Conservation (phyloP, 2,113 vertebrate genomes). For the Ciconia maguari region DNA sequence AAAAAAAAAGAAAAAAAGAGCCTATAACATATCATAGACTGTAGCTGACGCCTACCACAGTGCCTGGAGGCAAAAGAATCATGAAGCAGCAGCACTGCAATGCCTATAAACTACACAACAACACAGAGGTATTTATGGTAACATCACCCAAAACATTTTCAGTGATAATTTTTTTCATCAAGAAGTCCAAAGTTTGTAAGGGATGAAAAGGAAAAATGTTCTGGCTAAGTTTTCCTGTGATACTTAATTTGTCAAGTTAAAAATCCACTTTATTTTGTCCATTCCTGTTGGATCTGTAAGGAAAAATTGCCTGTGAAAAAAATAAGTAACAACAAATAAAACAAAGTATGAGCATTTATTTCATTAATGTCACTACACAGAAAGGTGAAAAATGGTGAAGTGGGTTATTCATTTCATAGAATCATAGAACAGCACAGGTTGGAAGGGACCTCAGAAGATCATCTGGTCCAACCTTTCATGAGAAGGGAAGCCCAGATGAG, state of each 20-base stretch:
- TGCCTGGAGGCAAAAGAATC: neutral
- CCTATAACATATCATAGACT: neutral
- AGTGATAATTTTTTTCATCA: neutral
- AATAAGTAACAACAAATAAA: neutral
- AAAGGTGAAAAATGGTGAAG: neutral
- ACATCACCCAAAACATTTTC: neutral
- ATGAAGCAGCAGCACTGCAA: neutral
- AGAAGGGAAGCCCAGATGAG: neutral
- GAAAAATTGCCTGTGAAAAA: neutral
- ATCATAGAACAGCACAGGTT: neutral
- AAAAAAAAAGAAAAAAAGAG: accelerated
- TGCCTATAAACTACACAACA: neutral
- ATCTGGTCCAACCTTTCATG: neutral
- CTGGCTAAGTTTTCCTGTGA: neutral
- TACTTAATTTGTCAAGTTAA: neutral
- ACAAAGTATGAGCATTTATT: neutral
- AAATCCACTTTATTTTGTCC: neutral
- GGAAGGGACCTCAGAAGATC: neutral
- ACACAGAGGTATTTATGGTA: neutral
- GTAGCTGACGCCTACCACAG: neutral
- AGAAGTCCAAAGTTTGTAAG: neutral
- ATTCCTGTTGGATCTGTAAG: neutral
- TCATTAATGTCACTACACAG: neutral
- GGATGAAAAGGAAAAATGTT: neutral
- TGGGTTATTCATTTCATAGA: neutral